These are phyloP conservation scores for Iselma pallidipennis DNA, from an alignment of 2,888 invertebrate genomes.

Conservation along the genomic window DNA sequence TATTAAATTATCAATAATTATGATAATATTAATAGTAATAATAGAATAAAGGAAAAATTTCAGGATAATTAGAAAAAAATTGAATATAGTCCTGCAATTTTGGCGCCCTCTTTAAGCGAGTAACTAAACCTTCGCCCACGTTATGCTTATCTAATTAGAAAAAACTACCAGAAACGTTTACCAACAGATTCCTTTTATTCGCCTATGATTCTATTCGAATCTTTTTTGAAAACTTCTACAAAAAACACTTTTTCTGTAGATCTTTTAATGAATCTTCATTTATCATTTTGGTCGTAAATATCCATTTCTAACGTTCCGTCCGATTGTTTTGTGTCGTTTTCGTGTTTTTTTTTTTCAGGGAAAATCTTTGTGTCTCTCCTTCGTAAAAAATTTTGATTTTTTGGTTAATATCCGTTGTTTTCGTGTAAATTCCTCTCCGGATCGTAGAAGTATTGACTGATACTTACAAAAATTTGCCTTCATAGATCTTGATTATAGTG, in stretches of 20 bases:
- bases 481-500: background rate
- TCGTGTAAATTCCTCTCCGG: background rate
- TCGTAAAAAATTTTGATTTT: background rate
- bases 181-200: no score
- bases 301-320: no score
- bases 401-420: no score
- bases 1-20: background rate
- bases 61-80: background rate
- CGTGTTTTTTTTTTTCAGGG: no score
- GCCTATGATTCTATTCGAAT: no score
- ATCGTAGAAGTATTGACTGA: constrained; percentile 7
- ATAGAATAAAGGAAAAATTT: background rate
- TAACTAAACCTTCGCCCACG: background rate
- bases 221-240: no score
- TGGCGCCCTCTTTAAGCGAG: background rate
- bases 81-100: background rate
- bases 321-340: no score
- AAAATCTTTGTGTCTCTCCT: background rate
- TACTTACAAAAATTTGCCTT: constrained; percentile 13
- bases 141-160: no score
- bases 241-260: no score
- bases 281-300: no score
- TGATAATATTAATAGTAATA: background rate
- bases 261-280: no score
- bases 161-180: no score